Evolutionary conservation across 64 coral and sea anemone genomes (phyloP), one percentile per base, ranked within the genome.

Genomic region (Anthopleura sola): DNA sequence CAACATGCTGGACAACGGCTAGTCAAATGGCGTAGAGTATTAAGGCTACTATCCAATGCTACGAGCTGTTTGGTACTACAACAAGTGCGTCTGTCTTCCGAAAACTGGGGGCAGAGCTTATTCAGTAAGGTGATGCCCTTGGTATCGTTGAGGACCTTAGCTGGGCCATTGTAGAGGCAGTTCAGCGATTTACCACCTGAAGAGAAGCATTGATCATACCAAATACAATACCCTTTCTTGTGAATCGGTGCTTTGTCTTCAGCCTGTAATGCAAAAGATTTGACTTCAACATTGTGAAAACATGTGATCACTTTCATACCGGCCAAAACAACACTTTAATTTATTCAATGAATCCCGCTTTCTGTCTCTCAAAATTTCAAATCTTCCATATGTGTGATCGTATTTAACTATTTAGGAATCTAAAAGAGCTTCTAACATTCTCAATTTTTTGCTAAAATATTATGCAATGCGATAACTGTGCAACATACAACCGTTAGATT

Each of bases 181-280:
- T 98, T 94, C 56, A 49, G 51, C 0, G 92, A 28, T 64, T 84
- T 78, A 17, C 20, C 17, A 1, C 46, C 83, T 29, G n/a, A 12
- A 37, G 75, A 49, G 21, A 56, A 21, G 64, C 95, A 98, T 36
- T 94, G 87, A 33, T 74, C 92, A 82, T 98, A 98, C 95, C 95
- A 98, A 10, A 94, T 50, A 87, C 95, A 98, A 69, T 98, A 94
- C 16, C 95, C 95, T 68, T 98, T 86, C 49, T 86, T 87, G 76
- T 95, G 93, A 76, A 89, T 40, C 64, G 64, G 83, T 36, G 82
- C 47, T 38, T 10, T 7, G 26, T 89, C 90, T 29, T 75, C 37
- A 17, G 39, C 86, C 90, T 86, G 55, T 47, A 86, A 91, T 24
- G 3, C 17, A 85, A 32, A 15, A 75, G 4, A 46, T 23, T 39